phyloP scores from a whole-genome alignment of 2,888 invertebrate species.

The Cosmia trapezina region DNA sequence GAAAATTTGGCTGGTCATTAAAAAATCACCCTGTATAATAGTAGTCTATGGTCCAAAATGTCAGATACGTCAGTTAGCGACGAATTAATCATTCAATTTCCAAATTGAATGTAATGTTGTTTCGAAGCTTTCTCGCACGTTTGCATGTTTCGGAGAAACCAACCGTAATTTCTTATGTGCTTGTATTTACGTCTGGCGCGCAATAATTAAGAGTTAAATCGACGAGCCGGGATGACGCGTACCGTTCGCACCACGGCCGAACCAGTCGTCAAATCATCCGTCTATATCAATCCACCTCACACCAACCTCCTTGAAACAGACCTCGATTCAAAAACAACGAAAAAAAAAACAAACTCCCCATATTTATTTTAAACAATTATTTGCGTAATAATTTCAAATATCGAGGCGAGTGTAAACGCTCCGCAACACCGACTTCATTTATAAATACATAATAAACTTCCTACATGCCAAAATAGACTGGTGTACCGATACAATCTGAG shows the following conservation, averaged over 20 bases:
- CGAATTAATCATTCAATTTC: slow-evolving; percentile 1
- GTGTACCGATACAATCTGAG: slow-evolving; percentile 60
- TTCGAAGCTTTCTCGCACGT: neutral
- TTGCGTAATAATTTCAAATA: slow-evolving; percentile 58
- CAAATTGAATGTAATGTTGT: slow-evolving; percentile 1
- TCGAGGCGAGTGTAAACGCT: slow-evolving; percentile 58
- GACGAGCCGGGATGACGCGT: slow-evolving; percentile 29
- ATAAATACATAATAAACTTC: slow-evolving; percentile 75
- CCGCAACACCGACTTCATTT: slow-evolving; percentile 62
- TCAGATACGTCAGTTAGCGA: too few relatives aligned
- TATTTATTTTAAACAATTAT: slow-evolving; percentile 62
- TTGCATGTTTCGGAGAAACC: slow-evolving; percentile 12
- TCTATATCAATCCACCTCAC: slow-evolving; percentile 25
- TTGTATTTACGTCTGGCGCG: slow-evolving; percentile 32
- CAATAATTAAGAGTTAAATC: slow-evolving; percentile 44
- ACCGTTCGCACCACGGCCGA: slow-evolving; percentile 25
- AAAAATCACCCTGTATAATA: too few relatives aligned
- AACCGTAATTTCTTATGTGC: slow-evolving; percentile 37
- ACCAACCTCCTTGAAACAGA: slow-evolving; percentile 39
- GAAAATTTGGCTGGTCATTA: too few relatives aligned
- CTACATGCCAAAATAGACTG: slow-evolving; percentile 72
- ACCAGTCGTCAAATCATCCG: slow-evolving; percentile 34
- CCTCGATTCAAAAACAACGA: slow-evolving; percentile 43
- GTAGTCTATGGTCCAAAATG: too few relatives aligned
- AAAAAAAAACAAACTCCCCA: slow-evolving; percentile 51